Evolutionary conservation across 1,140 invertebrate genomes (phyloP).

Genomic region (Vollenhovia emeryi): DNA sequence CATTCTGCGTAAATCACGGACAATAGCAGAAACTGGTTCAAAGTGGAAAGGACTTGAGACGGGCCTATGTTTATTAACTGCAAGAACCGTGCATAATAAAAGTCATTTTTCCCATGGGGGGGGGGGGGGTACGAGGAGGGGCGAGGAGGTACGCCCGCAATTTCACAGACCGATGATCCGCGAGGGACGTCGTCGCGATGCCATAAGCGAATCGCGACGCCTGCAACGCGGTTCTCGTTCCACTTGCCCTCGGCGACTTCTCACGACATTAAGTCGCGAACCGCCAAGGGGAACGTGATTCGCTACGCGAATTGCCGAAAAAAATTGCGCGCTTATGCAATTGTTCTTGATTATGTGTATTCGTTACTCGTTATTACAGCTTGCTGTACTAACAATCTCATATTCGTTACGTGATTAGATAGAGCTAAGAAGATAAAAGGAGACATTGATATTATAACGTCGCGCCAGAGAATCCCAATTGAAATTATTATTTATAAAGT

Average conservation of each 20-base stretch:
- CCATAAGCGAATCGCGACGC: constrained; percentile 16
- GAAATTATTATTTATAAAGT: constrained; percentile 1
- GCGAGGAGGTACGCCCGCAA: background rate
- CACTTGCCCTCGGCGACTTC: constrained; percentile 45
- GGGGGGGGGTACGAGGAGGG: background rate
- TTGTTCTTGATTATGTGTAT: constrained; percentile 6
- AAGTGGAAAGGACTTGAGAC: constrained; percentile 39
- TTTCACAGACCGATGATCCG: constrained; percentile 58
- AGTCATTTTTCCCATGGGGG: constrained; percentile 19
- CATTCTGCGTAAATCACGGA: constrained; percentile 24
- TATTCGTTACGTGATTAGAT: constrained; percentile 22
- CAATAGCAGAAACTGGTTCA: constrained; percentile 39
- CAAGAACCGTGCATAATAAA: constrained; percentile 57
- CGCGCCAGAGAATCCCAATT: background rate
- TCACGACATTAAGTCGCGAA: constrained; percentile 32
- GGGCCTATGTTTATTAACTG: constrained; percentile 52
- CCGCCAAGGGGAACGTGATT: background rate
- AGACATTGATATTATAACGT: background rate
- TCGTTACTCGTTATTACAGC: background rate
- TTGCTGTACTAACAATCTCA: background rate
- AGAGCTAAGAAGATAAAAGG: constrained; percentile 4
- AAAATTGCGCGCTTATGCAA: constrained; percentile 19
- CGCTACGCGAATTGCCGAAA: background rate
- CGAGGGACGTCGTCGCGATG: constrained; percentile 30
- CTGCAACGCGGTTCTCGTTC: background rate